Evolutionary conservation across 35 echinoderm and acorn worm species (phyloP), one percentile per base, ranked within the genome.

Genomic region (Lytechinus pictus): DNA sequence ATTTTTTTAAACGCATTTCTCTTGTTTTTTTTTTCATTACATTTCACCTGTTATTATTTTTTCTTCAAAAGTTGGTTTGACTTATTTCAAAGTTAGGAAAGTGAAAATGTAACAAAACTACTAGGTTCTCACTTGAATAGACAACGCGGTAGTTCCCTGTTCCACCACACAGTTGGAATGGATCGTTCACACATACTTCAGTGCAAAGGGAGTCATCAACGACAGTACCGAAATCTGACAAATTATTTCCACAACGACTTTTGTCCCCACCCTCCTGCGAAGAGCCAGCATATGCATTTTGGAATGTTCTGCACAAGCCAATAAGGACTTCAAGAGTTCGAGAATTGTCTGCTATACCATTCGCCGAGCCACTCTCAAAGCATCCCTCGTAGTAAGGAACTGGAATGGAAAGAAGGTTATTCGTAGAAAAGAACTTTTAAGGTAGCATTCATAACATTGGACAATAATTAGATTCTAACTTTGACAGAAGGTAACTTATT

Each of bases 321-420:
- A 90, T 12, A 4, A 90, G 10, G 3, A 5, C 88, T 14, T 54
- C 10, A 7, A 90, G 52, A 9, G 52, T 90, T 52, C 0, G 4
- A 21, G 29, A 14, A 90, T 21, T 51, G 10, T 52, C 88, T 4
- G 88, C 9, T 21, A 52, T 5, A 54, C 52, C 28, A 10, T 8
- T 12, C 33, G 52, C 10, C 3, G 10, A 6, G 33, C 5, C 27
- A 33, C 27, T 33, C 28, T 90, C 33, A 33, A 51, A 90, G n/a
- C 88, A 90, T 5, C 88, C 88, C 16, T 90, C 88, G 88, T 90
- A 90, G 88, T 52, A 90, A 6, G 88, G 88, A 14, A 90, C 88
- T 90, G 88, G 0, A 27, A 90, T 9, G 24, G 52, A 52, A 24
- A 89, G 52, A 52, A 87, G 6, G 86, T 16, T 88, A 88, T 60